Conservation (phyloP, 2,113 vertebrate species). For the Dicentrarchus labrax region DNA sequence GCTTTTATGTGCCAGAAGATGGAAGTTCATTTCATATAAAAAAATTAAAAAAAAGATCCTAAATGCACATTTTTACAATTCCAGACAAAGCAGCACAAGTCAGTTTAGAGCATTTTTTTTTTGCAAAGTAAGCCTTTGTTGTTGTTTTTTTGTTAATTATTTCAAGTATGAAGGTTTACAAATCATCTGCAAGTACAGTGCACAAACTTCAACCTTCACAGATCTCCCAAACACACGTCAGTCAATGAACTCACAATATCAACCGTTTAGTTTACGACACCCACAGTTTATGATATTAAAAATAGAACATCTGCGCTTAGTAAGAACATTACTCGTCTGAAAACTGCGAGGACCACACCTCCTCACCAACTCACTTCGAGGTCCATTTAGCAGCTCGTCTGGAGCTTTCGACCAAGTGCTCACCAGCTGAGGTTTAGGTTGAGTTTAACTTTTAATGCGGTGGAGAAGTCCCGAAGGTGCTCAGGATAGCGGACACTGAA, state of each 20-base stretch:
- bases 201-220: neutral
- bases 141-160: conserved; percentile 2
- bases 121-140: conserved; percentile 10
- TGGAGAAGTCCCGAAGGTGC: neutral
- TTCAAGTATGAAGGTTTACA: conserved; percentile 19
- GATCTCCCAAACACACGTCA: neutral
- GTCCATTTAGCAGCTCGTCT: neutral
- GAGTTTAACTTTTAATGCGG: neutral
- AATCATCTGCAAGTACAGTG: neutral
- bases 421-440: neutral
- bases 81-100: conserved; percentile 10
- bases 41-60: conserved; percentile 12
- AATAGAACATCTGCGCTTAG: conserved; percentile 45
- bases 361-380: neutral
- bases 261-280: conserved; percentile 13
- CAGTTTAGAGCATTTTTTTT: neutral
- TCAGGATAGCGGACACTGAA: no score
- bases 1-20: neutral
- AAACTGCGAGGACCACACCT: neutral
- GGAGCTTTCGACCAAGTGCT: neutral
- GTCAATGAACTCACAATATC: neutral
- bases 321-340: conserved; percentile 22
- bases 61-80: conserved; percentile 13
- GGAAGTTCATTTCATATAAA: conserved; percentile 2
- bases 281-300: conserved; percentile 49